phyloP scores from a whole-genome alignment of 2,797 vertebrate species.

The Melanitta fusca region DNA sequence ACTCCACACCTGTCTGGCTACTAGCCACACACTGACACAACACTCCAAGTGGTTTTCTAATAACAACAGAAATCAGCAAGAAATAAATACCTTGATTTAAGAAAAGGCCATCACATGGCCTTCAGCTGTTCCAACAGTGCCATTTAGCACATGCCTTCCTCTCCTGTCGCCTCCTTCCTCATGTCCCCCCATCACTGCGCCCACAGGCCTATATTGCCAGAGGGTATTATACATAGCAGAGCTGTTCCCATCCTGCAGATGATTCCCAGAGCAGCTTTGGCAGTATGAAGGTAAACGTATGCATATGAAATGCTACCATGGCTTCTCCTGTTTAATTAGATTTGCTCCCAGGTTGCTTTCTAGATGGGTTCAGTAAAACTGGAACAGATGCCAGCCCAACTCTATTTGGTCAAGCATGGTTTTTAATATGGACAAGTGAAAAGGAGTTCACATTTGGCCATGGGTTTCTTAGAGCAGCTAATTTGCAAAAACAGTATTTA shows the following conservation, averaged over 20 bases:
- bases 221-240: not conserved
- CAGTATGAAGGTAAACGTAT: not conserved
- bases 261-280: not conserved
- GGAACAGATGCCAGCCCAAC: not conserved
- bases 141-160: not conserved
- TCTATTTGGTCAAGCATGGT: not conserved
- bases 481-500: constrained; percentile 8
- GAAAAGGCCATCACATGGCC: not conserved
- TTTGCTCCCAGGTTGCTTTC: constrained; percentile 2
- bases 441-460: not conserved
- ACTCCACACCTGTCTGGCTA: not conserved
- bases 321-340: not conserved
- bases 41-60: not conserved
- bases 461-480: not conserved
- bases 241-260: not conserved
- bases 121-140: not conserved
- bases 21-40: not conserved
- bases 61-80: not conserved
- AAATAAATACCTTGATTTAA: not conserved
- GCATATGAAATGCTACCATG: not conserved
- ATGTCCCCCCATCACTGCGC: not conserved
- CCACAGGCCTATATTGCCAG: not conserved
- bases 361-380: not conserved
- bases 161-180: not conserved
- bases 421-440: not conserved